A percentile compares a stretch with the other conserved stretches of the same genome.
Conservation (phyloP, 2,888 invertebrate genomes). For the Rhamphomyia laevipes region DNA sequence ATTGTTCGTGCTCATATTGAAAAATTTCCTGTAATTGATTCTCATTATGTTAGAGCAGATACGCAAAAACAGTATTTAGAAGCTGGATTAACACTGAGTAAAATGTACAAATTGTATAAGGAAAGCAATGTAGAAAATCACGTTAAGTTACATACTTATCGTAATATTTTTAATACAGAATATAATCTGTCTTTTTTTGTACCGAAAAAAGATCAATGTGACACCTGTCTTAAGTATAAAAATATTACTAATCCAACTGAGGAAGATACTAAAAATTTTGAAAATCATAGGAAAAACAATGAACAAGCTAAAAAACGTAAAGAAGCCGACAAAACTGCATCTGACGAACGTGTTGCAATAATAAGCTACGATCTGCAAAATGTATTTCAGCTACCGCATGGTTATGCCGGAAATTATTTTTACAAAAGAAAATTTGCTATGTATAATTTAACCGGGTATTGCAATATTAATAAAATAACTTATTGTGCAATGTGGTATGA, state of each 20-base stretch:
- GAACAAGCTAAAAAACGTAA: too few relatives aligned
- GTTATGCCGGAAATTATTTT: constrained; percentile 3
- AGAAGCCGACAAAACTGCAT: too few relatives aligned
- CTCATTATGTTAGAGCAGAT: constrained; percentile 8
- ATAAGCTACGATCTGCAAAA: constrained; percentile 12
- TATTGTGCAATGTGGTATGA: constrained; percentile 9
- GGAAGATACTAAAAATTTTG: too few relatives aligned
- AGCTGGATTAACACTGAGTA: constrained; percentile 2
- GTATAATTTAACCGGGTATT: constrained; percentile 10
- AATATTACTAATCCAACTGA: neutral
- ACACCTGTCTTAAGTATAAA: constrained; percentile 4
- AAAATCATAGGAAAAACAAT: too few relatives aligned
- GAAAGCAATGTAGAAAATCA: too few relatives aligned
- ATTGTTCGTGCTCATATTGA: constrained; percentile 4
- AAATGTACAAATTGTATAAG: constrained; percentile 8
- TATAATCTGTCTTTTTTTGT: too few relatives aligned
- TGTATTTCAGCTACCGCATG: constrained; percentile 5
- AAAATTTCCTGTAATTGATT: constrained; percentile 1
- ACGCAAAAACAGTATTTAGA: constrained; percentile 11
- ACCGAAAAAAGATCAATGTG: constrained; percentile 9
- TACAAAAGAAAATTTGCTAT: constrained; percentile 8
- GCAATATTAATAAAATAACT: constrained; percentile 3
- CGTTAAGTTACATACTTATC: too few relatives aligned
- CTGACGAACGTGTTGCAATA: too few relatives aligned
- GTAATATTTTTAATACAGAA: too few relatives aligned